Evolutionary conservation across 92 coral and sea anemone genomes (phyloP), one percentile per base, ranked within the genome.

Genomic region (Heteractis magnifica): DNA sequence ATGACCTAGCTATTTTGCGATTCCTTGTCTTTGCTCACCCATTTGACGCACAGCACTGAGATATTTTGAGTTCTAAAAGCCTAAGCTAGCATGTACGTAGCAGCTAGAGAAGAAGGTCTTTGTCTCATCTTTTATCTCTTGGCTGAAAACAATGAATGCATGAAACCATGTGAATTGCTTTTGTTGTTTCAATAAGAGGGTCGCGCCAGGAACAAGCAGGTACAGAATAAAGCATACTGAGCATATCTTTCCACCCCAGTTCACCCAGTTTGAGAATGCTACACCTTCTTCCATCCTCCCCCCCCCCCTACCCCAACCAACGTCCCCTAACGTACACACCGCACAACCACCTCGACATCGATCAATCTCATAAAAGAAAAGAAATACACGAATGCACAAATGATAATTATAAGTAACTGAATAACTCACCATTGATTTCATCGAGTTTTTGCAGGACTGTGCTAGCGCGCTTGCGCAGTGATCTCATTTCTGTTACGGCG

Each of bases 381-480:
- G 2, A 34, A 34, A 34, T 34, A 34, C 44, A 34, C 44, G 44
- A 34, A 34, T 34, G 44, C 44, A 34, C 44, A 34, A 34, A 34
- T 34, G 44, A 34, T 34, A 34, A 10, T 10, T 44, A 34, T 74
- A 21, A 5, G 23, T 74, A 19, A 3, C 2, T 9, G 8, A 4
- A 64, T 68, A 9, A 20, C 73, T 68, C 21, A 51, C 71, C 49
- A 23, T 41, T 60, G 14, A 41, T 18, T 51, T 19, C 6, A 15
- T 79, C 60, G 44, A 81, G 14, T 21, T 81, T 81, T 14, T 52
- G 51, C 9, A 81, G 13, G 26, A 81, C 84, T 18, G 49, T 72
- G 20, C 23, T 26, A 68, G 84, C 84, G 56, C 77, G 84, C 68
- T 8, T 81, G 84, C 68, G 84, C 56, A 81, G 44, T 51, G 21